These are phyloP conservation scores for Drosophila nasuta DNA, from an alignment of 1,140 invertebrate species.

Conservation along the genomic window DNA sequence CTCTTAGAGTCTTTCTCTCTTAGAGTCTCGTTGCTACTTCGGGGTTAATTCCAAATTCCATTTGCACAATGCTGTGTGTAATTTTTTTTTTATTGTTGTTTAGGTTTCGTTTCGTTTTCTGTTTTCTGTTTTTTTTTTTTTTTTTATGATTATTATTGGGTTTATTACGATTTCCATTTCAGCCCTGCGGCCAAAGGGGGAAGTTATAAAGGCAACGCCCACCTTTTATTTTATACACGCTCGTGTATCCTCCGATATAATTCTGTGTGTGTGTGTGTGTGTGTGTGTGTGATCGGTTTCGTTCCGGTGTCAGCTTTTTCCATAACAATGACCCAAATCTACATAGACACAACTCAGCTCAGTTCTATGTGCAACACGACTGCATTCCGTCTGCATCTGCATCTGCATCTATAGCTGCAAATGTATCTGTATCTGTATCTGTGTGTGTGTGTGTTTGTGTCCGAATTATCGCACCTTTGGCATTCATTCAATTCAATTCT, in stretches of 20 bases:
- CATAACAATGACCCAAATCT: constrained; percentile 60
- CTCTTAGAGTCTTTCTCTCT: not conserved
- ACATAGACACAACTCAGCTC: not conserved
- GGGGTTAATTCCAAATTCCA: constrained; percentile 65
- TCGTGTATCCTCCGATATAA: not conserved
- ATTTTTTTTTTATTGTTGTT: constrained; percentile 59
- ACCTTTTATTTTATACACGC: constrained; percentile 44
- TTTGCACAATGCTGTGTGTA: constrained; percentile 33
- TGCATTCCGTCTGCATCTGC: no score
- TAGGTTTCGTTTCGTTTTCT: no score
- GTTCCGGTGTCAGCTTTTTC: constrained; percentile 79
- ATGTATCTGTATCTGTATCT: constrained; percentile 6
- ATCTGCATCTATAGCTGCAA: not conserved
- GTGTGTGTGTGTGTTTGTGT: constrained; percentile 10
- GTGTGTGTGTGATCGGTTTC: constrained; percentile 25
- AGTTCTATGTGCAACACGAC: not conserved
- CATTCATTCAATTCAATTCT: constrained; percentile 11
- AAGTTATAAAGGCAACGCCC: constrained; percentile 61
- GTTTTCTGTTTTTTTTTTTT: not conserved
- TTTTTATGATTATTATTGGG: constrained; percentile 76
- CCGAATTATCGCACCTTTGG: constrained; percentile 28
- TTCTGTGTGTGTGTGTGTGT: not conserved
- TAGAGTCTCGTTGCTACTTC: constrained; percentile 2
- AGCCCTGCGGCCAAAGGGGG: constrained; percentile 60
- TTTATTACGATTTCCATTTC: constrained; percentile 78